Evolutionary conservation across 2,888 invertebrate genomes (phyloP), one percentile per base, ranked within the genome.

Genomic region (Glyphotaelius pellucidus): DNA sequence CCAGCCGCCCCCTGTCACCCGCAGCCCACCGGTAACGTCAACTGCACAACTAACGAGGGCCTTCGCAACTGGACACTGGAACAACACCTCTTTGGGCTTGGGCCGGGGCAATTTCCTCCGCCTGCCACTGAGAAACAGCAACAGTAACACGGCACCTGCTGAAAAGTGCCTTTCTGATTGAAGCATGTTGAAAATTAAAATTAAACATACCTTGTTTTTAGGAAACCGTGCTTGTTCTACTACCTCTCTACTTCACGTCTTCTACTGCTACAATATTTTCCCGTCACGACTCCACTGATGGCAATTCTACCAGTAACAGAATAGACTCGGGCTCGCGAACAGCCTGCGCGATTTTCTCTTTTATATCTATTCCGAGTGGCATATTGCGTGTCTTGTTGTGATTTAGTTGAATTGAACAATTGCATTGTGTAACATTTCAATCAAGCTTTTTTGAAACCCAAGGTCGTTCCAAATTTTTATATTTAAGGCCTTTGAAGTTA

Each of bases 351-450:
- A 52, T 47, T 87, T 87, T 52, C 31, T 47, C 87, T 47, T 52
- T n/a, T 87, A 35, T 30, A 7, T 47, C 30, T 19, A 32, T 31
- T 31, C 52, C 30, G 83, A 83, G 83, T 30, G n/a, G 52, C 87
- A 31, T 31, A 87, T 30, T 86, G n/a, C 14, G 86, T 87, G 87
- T 47, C 67, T 32, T 84, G 84, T 84, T 84, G 25, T 52, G 87
- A 19, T 87, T 42, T 86, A 32, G 31, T 31, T 87, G 19, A 52
- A 67, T 52, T 52, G 32, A 47, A 87, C 31, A 31, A 19, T 31
- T 47, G 30, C 32, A 87, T 87, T 87, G 67, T 87, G 87, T 31
- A 87, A 47, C 30, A n/a, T 9, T 42, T 86, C 38, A 12, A 25
- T 38, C 2, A 31, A 30, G 47, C 30, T 52, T 67, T 87, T 52